A percentile compares a stretch with the other conserved stretches of the same genome.
phyloP scores from a whole-genome alignment of 2,888 invertebrate genomes.

The Melipona beecheii region DNA sequence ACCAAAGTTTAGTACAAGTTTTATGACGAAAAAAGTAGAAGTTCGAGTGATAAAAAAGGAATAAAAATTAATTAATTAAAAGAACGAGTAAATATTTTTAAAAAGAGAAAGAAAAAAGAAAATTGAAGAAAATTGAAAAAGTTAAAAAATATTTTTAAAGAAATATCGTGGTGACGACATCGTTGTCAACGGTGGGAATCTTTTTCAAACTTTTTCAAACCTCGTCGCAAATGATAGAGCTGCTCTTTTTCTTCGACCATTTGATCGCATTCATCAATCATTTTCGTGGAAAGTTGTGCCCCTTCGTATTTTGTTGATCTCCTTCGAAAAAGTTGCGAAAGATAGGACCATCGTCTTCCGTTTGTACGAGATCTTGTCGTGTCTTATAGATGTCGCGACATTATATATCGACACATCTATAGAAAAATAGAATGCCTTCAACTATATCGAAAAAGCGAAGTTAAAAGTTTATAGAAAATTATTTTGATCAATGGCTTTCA shows the following conservation, averaged over 20 bases:
- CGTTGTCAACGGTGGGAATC: not conserved
- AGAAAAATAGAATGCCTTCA: not conserved
- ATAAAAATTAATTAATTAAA: no score
- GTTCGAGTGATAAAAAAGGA: no score
- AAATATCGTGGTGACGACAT: not conserved
- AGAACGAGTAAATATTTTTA: not conserved
- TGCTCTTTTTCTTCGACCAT: constrained; percentile 6
- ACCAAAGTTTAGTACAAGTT: not conserved
- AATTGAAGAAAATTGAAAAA: not conserved
- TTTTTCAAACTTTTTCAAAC: not conserved
- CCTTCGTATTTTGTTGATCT: constrained; percentile 1
- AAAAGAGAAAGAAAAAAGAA: not conserved
- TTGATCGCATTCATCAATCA: constrained; percentile 50
- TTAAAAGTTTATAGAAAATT: no score
- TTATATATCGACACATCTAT: not conserved
- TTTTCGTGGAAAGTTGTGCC: constrained; percentile 10
- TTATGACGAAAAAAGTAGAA: not conserved
- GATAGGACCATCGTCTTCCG: constrained; percentile 16
- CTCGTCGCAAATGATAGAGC: constrained; percentile 3
- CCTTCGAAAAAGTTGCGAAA: constrained; percentile 11
- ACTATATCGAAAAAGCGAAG: no score
- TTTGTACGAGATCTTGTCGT: not conserved
- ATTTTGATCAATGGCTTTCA: no score
- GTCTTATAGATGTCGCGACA: not conserved
- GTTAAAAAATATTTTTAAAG: no score